A percentile compares a stretch with the other conserved stretches of the same genome.
Evolutionary conservation across 2,797 vertebrate species (phyloP).

Genomic region (Neosilurus hyrtlii): DNA sequence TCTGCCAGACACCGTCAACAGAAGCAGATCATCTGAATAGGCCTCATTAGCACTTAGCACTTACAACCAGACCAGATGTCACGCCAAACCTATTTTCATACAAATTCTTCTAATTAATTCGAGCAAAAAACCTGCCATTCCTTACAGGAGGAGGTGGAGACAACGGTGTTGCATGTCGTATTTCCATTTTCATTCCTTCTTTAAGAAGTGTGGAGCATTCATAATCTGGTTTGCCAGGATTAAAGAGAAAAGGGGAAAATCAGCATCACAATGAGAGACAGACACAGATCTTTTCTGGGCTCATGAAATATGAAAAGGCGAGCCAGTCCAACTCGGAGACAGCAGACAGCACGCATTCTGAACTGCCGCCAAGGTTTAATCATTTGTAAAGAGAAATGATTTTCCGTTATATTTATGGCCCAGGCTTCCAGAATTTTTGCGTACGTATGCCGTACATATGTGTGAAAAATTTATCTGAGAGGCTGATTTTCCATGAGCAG

Average conservation of each 20-base stretch:
- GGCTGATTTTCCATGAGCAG: not conserved
- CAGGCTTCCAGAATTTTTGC: constrained; percentile 25
- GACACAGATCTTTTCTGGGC: constrained; percentile 49
- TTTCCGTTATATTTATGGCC: constrained; percentile 49
- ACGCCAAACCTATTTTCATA: constrained; percentile 65
- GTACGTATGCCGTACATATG: not conserved
- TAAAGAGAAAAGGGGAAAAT: constrained; percentile 60
- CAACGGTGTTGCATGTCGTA: constrained; percentile 35
- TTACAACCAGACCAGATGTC: constrained; percentile 64
- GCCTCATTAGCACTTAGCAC: constrained; percentile 64
- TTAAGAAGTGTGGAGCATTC: constrained; percentile 57
- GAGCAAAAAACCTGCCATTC: constrained; percentile 47
- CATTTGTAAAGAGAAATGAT: constrained; percentile 50
- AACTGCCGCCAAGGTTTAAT: constrained; percentile 54
- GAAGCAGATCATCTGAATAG: constrained; percentile 61
- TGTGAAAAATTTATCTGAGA: constrained; percentile 10
- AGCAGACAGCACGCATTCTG: constrained; percentile 44
- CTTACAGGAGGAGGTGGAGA: constrained; percentile 44
- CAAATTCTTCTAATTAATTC: constrained; percentile 66
- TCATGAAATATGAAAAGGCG: constrained; percentile 59
- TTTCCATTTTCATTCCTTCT: constrained; percentile 54
- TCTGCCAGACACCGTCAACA: constrained; percentile 58
- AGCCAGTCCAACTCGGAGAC: constrained; percentile 41
- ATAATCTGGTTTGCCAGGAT: constrained; percentile 65
- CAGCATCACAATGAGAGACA: constrained; percentile 61